Base-by-base conservation (phyloP, 2,888 invertebrate genomes). In the Dynastes hyllus region DNA sequence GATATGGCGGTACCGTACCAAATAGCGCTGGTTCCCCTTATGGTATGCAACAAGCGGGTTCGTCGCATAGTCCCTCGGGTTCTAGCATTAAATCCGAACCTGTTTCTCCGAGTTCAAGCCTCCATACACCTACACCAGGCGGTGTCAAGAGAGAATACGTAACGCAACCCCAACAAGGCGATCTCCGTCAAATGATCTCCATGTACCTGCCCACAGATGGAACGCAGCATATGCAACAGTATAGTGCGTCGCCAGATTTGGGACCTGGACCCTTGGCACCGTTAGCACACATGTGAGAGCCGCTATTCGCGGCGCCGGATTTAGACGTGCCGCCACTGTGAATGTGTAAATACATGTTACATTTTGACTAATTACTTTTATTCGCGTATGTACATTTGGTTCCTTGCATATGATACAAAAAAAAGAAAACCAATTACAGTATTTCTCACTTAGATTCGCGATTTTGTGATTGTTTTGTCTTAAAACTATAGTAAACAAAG, bases 41-140 rank as follows among this genome's bases (percentile, higher is more conserved):
- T 88, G 92, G 92, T 78, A 90, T 90, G 87, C 93, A 93, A 83
- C 93, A 92, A 89, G 94, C 92, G 75, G 92, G 93, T 58, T 93
- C 94, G 4, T 94, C 94, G 81, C 95, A 96, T 89, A 95, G 95
- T 86, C 96, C 96, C 73, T 95, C 95, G 88, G 96, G 95, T 84
- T 95, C 95, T 82, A 96, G 95, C 87, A 95, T 96, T 87, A 96
- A 96, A 89, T 96, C 96, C 76, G 96, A 97, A 89, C 95, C 96
- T 45, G 95, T 96, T 85, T 95, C 96, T 77, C 95, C 96, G 71
- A 93, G 91, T 91, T 90, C 95, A 91, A 89, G 90, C 87, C 91
- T 90, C 89, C 90, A 88, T 88, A 92, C 85, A 88, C 91, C 86
- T 87, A 91, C 86, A 87, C 91, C 89, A 63, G 89, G 86, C 84